Percentiles rank a stretch among this genome's conserved stretches.
Conservation (phyloP, 30 jellyfish, hydroid and myxozoan species). For the Aurelia aurita region DNA sequence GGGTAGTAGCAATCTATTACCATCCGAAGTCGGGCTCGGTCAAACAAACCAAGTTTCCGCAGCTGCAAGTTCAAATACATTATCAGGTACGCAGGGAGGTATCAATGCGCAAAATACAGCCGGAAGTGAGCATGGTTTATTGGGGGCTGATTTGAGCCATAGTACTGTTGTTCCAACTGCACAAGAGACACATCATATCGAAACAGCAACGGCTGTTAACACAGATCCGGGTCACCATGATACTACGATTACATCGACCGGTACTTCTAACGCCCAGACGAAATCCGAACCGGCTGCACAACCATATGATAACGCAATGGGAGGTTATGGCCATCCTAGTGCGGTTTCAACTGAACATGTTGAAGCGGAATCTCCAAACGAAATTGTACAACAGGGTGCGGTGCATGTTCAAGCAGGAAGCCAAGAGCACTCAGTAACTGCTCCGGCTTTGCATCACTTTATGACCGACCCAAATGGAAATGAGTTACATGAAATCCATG, state of each 20-base stretch:
- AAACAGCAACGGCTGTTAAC: neutral
- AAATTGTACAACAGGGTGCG: neutral
- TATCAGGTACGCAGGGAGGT: too few relatives aligned
- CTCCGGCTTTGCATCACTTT: constrained; percentile 32
- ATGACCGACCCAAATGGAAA: constrained; percentile 30
- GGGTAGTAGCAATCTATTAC: too few relatives aligned
- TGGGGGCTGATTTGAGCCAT: neutral
- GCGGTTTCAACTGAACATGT: neutral
- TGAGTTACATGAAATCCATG: constrained; percentile 44
- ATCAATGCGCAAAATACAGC: too few relatives aligned
- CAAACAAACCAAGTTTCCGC: too few relatives aligned
- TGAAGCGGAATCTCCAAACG: neutral
- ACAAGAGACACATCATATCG: constrained; percentile 10
- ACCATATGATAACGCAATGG: neutral
- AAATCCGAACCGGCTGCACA: constrained; percentile 15
- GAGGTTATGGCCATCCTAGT: neutral
- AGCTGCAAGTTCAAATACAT: too few relatives aligned
- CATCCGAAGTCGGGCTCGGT: too few relatives aligned
- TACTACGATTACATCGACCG: neutral
- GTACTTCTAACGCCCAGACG: neutral
- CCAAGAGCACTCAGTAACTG: constrained; percentile 10
- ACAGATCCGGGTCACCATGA: neutral
- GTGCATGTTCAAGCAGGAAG: neutral
- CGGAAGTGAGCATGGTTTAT: too few relatives aligned
- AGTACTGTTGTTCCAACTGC: neutral